Evolutionary conservation across 2,113 vertebrate genomes (phyloP).

Genomic region (Neomonachus schauinslandi): DNA sequence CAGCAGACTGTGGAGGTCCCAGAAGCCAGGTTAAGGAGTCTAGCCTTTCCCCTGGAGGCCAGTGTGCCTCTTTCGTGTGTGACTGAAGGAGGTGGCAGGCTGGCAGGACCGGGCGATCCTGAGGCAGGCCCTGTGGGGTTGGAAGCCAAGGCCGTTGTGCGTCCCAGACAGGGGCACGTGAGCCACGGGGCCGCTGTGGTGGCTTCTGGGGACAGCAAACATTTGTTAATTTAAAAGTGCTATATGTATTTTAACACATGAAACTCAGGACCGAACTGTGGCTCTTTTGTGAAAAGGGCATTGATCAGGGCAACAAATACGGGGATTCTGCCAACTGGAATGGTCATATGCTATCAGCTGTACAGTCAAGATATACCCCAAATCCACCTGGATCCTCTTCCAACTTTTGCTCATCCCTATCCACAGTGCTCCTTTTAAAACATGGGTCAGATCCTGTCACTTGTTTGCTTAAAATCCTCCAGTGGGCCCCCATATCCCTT

Average conservation of each 20-base stretch:
- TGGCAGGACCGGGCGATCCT: neutral
- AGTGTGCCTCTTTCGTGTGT: neutral
- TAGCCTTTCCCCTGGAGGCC: no score
- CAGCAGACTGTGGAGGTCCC: neutral
- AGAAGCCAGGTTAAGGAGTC: neutral
- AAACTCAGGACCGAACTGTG: neutral
- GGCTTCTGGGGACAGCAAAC: neutral
- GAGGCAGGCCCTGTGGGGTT: neutral
- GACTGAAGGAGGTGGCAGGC: neutral
- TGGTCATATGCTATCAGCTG: neutral
- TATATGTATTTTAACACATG: neutral
- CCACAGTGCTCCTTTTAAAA: neutral
- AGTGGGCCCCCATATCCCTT: neutral
- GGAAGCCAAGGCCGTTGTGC: fast-evolving
- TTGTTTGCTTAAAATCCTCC: neutral
- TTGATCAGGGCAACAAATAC: neutral
- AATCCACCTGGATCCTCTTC: neutral
- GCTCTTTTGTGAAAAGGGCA: neutral
- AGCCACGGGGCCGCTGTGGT: fast-evolving
- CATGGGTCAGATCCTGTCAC: neutral
- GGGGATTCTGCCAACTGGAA: neutral
- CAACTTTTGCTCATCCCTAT: neutral
- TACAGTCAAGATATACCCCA: fast-evolving
- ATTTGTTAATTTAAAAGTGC: neutral
- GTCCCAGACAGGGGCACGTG: fast-evolving